A percentile compares a stretch with the other conserved stretches of the same genome.
Evolutionary conservation across 2,888 invertebrate genomes (phyloP).

Genomic region (Trissoscelio sp.): DNA sequence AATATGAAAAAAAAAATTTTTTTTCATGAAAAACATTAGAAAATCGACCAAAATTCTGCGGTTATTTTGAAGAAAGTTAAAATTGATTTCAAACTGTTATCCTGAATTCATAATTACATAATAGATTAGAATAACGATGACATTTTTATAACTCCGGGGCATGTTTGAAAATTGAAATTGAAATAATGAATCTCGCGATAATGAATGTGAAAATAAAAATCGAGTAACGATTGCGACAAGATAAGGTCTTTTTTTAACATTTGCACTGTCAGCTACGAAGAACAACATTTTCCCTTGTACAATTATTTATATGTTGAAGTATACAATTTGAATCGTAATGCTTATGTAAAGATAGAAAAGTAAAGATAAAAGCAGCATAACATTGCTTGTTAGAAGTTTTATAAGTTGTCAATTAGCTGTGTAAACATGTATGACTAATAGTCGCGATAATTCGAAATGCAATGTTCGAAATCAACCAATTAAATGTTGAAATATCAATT

Average conservation of each 20-base stretch:
- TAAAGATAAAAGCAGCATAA: not conserved
- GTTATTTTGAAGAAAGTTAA: no score
- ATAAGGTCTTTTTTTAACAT: not conserved
- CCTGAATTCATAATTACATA: no score
- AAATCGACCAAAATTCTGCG: no score
- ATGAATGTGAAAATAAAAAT: not conserved
- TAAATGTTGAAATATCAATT: not conserved
- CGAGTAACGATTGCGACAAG: not conserved
- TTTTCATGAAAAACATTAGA: no score
- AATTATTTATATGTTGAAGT: not conserved
- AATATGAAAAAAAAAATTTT: no score
- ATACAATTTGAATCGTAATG: not conserved
- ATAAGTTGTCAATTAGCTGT: not conserved
- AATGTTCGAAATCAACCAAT: not conserved
- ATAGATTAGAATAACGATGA: not conserved
- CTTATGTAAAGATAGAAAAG: not conserved
- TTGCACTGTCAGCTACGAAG: not conserved
- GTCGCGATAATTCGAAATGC: not conserved
- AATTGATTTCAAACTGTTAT: no score
- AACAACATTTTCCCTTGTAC: not conserved
- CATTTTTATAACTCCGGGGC: not conserved
- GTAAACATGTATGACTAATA: constrained; percentile 8
- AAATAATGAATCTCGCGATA: not conserved
- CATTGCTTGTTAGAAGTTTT: not conserved
- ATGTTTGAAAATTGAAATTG: not conserved